phyloP scores from a whole-genome alignment of 2,113 vertebrate species.

The Antidorcas marsupialis region DNA sequence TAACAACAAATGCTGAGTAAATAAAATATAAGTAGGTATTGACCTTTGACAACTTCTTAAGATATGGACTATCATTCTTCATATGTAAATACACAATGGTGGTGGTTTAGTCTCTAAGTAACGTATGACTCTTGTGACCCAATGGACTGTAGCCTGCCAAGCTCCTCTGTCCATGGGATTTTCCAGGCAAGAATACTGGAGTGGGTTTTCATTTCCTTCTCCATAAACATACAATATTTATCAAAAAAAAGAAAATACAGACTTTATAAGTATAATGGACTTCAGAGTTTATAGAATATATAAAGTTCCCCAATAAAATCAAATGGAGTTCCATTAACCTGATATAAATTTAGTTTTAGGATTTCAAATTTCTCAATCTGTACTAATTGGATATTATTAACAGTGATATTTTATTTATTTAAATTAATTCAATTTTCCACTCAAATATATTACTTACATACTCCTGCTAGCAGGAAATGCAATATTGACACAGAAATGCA shows the following conservation, averaged over 20 bases:
- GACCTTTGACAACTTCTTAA: background rate
- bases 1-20: background rate
- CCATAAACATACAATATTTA: background rate
- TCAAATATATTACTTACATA: background rate
- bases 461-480: background rate
- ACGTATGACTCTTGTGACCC: background rate
- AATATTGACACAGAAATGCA: background rate
- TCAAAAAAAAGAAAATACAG: background rate
- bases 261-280: background rate
- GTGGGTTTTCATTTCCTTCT: background rate
- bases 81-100: background rate
- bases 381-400: background rate
- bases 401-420: background rate
- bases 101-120: background rate
- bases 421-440: background rate
- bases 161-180: background rate
- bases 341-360: background rate
- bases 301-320: background rate
- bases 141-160: background rate
- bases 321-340: background rate
- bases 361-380: background rate
- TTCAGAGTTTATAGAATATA: background rate
- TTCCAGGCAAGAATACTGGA: background rate
- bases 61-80: background rate
- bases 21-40: background rate